phyloP scores from a whole-genome alignment of 2,888 invertebrate species.

The Drosophila longiperda region DNA sequence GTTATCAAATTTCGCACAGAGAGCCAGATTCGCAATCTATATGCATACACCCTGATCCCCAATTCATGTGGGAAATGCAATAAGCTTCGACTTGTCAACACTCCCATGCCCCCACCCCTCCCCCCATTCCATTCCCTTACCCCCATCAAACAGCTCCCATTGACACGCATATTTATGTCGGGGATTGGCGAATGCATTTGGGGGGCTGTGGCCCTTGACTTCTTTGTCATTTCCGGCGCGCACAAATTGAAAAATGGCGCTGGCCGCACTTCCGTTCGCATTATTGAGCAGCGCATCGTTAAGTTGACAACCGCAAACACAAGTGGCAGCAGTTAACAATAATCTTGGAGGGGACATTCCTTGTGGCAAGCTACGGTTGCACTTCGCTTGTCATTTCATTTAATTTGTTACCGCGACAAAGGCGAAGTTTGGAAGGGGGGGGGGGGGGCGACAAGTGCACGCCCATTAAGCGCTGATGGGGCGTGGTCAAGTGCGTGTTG shows the following conservation, averaged over 20 bases:
- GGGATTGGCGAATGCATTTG: slow-evolving; percentile 16
- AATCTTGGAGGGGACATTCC: slow-evolving; percentile 6
- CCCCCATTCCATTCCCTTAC: not conserved
- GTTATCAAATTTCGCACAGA: slow-evolving; percentile 62
- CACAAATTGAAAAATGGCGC: slow-evolving; percentile 76
- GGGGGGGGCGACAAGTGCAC: slow-evolving; percentile 24
- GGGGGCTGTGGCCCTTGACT: slow-evolving; percentile 30
- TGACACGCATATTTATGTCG: not conserved
- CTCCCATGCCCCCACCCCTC: not conserved
- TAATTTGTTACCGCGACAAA: slow-evolving; percentile 67
- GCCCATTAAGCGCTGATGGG: slow-evolving; percentile 35
- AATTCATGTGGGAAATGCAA: slow-evolving; percentile 63
- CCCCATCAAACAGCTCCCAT: too few species aligned
- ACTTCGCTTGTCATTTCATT: slow-evolving; percentile 55
- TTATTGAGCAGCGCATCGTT: slow-evolving; percentile 72
- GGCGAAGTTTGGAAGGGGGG: rapidly evolving
- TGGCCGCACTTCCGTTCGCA: slow-evolving; percentile 69
- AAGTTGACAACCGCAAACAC: slow-evolving; percentile 53
- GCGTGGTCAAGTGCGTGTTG: slow-evolving; percentile 43
- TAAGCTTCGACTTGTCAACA: slow-evolving; percentile 39
- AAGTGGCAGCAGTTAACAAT: slow-evolving; percentile 28
- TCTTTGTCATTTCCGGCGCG: slow-evolving; percentile 72
- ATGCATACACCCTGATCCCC: slow-evolving; percentile 21
- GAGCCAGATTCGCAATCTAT: slow-evolving; percentile 4
- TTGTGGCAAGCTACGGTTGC: slow-evolving; percentile 16